Evolutionary conservation across 2,888 invertebrate genomes (phyloP).

Genomic region (Tinea trinotella): DNA sequence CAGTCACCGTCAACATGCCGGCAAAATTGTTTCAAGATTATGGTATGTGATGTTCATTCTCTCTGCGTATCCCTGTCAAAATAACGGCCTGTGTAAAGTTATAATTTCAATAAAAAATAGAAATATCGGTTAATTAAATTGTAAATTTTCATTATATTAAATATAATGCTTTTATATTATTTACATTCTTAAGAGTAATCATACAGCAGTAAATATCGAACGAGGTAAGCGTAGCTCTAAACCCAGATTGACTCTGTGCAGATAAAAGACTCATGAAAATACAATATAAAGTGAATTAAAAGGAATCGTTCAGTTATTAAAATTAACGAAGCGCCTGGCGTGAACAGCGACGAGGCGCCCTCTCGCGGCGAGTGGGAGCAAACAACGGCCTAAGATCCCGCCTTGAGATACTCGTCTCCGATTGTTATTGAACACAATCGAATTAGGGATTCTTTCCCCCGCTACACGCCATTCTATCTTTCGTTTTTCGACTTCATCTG

Average conservation of each 20-base stretch:
- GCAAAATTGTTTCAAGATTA: too few relatives aligned
- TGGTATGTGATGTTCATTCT: too few relatives aligned
- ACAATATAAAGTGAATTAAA: constrained; percentile 24
- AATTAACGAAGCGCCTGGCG: constrained; percentile 19
- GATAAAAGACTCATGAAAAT: constrained; percentile 25
- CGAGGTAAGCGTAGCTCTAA: neutral
- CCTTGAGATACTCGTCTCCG: constrained; percentile 25
- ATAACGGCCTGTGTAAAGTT: too few relatives aligned
- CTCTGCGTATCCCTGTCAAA: too few relatives aligned
- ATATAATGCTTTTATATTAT: too few relatives aligned
- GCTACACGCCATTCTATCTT: constrained; percentile 28
- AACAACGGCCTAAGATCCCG: constrained; percentile 2
- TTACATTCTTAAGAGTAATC: too few relatives aligned
- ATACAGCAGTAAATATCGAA: neutral
- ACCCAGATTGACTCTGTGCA: neutral
- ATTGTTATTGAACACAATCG: constrained; percentile 65
- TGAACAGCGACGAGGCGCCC: neutral
- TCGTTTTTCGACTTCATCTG: constrained; percentile 48
- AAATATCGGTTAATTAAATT: too few relatives aligned
- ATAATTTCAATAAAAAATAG: too few relatives aligned
- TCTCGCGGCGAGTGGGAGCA: neutral
- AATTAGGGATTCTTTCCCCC: constrained; percentile 52
- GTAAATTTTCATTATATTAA: too few relatives aligned
- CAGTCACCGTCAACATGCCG: too few relatives aligned
- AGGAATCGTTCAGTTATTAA: constrained; percentile 20